Evolutionary conservation across 2,797 vertebrate genomes (phyloP).

Genomic region (Amblyraja radiata): DNA sequence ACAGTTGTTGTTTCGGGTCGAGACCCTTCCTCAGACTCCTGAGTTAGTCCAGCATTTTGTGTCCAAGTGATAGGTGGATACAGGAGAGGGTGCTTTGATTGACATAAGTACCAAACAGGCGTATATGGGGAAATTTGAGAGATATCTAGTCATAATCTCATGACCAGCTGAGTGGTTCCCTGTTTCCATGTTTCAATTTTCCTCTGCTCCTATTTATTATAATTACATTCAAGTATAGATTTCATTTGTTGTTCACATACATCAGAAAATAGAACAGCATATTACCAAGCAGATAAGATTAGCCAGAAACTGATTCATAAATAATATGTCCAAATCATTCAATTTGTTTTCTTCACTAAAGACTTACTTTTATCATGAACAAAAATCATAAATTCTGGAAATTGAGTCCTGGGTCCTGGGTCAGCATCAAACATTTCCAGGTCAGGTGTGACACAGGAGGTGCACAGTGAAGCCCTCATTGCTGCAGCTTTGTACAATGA

Average conservation of each 20-base stretch:
- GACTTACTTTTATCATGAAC: not conserved
- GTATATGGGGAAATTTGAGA: no score
- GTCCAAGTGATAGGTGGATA: no score
- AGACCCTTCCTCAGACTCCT: no score
- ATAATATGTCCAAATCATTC: not conserved
- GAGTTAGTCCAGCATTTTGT: no score
- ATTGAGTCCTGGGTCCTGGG: not conserved
- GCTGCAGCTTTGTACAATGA: not conserved
- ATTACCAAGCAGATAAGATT: not conserved
- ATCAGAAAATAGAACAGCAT: not conserved
- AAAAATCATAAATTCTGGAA: not conserved
- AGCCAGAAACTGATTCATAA: not conserved
- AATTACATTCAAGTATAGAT: not conserved
- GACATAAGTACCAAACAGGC: no score
- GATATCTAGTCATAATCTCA: no score
- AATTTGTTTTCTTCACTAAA: not conserved
- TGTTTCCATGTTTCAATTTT: no score
- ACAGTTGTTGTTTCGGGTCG: no score
- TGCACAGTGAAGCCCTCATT: not conserved
- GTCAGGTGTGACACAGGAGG: not conserved
- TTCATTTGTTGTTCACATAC: not conserved
- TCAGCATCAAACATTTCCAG: not conserved
- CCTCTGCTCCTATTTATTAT: not conserved
- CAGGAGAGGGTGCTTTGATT: no score
- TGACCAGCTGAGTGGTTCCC: no score